A percentile compares a stretch with the other conserved stretches of the same genome.
Conservation (phyloP, 1,140 invertebrate genomes). For the Aphaenogaster floridana region DNA sequence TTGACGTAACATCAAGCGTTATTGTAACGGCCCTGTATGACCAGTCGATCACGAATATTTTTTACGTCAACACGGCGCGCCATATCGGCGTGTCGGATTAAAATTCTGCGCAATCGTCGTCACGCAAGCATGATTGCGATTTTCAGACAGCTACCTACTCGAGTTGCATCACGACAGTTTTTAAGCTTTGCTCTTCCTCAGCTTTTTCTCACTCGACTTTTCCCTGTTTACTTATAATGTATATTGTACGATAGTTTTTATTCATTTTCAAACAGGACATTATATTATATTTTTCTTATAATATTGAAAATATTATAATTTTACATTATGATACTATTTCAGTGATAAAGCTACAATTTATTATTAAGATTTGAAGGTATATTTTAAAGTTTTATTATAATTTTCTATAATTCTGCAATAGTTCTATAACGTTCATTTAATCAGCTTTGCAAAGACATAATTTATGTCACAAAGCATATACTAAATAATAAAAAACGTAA, state of each 20-base stretch:
- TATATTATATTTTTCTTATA: no score
- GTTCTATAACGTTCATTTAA: neutral
- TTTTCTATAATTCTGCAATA: neutral
- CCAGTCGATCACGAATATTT: conserved; percentile 51
- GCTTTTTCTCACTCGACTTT: neutral
- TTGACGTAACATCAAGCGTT: conserved; percentile 60
- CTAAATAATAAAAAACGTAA: conserved; percentile 39
- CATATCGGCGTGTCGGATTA: conserved; percentile 23
- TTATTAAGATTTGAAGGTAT: conserved; percentile 1
- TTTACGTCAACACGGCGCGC: conserved; percentile 49
- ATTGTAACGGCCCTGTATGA: conserved; percentile 55
- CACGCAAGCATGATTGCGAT: conserved; percentile 45
- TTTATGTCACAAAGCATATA: neutral
- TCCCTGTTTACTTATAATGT: neutral
- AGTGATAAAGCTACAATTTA: neutral
- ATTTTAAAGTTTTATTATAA: conserved; percentile 24
- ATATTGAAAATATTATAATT: conserved; percentile 22
- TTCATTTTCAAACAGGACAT: neutral
- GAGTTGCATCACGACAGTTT: neutral
- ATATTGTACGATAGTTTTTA: neutral
- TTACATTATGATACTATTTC: neutral
- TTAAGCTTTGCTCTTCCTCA: neutral
- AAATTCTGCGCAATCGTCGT: conserved; percentile 48
- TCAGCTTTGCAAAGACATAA: neutral
- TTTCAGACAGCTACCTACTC: conserved; percentile 48